Base-by-base conservation (phyloP, 2,888 invertebrate species). In the Exocentrus adspersus region DNA sequence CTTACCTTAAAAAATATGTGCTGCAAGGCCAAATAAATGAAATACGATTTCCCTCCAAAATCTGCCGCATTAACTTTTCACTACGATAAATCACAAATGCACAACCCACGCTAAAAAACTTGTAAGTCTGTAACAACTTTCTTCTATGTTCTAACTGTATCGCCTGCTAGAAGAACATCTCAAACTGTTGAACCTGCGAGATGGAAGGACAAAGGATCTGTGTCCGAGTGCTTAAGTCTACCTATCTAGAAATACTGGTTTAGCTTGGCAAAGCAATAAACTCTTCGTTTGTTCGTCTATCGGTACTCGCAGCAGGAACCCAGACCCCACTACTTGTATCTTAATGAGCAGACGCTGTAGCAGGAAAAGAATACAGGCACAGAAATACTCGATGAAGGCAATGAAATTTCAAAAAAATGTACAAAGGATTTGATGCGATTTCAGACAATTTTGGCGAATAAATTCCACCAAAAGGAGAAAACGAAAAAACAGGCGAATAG, bases 201-300 rank as follows among this genome's bases (percentile, higher is more conserved):
- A 48, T 28, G 48, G 9, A 24, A 48, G 28, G 14, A 14, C 46
- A 46, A 24, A 48, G 28, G 7, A 37, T n/a, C 10, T 9, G 4
- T 20, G 45, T 43, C 4, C 24, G 28, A 57, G 12, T n/a, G 45
- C 14, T 42, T 45, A 57, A n/a, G 12, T 45, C 42, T 57, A 43
- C 43, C 57, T 61, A 42, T 46, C 58, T 61, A 46, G 58, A 48
- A 61, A 65, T 65, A 61, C 65, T 61, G 28, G 61, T 61, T 53
- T 65, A 43, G 37, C 56, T 9, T 20, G n/a, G 14, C 48, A 28
- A n/a, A 12, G 20, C 24, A 21, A 2, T 3, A 48, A 16, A 16
- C 28, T 14, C 12, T 46, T 48, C 24, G 28, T 28, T 9, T 48
- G 48, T 28, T 28, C 28, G 16, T 48, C 20, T 9, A 45, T 17